Evolutionary conservation across 2,113 vertebrate genomes (phyloP), one percentile per base, ranked within the genome.

Genomic region (Gobiocypris rarus): DNA sequence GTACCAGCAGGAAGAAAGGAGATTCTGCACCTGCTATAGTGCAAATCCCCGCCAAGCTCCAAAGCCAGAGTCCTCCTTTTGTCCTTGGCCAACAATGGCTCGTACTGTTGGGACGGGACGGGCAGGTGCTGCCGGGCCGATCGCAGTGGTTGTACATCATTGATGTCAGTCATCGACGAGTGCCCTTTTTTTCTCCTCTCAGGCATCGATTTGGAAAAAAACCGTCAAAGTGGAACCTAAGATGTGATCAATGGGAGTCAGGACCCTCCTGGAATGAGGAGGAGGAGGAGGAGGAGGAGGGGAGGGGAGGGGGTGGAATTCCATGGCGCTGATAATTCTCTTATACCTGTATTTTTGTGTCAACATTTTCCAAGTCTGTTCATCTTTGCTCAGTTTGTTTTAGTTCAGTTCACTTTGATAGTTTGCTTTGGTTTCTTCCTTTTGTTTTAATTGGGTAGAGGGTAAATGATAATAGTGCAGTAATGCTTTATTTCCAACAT

Each of bases 141-240:
- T 84, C 89, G 65, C 76, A 83, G 48, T 52, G 85, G 86, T 87
- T 89, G 83, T 89, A 87, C 87, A 87, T 89, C 87, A 90, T 87
- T 84, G 82, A 83, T 88, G 89, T 90, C 86, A 86, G 86, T 86
- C 89, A 90, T 90, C 38, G 86, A 90, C 63, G 61, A 79, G 82
- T 38, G 56, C 50, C 71, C 83, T 84, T 86, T 50, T 74, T 63
- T 84, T 85, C 87, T 87, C 80, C 83, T 83, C 87, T 83, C 34
- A 77, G 63, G 76, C 74, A 90, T 90, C 71, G 89, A 90, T 89
- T 82, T 71, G 63, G 83, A 86, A 87, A 86, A 87, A 38, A 86
- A 84, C 81, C 31, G 67, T 87, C 87, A 85, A 83, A 77, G 76
- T 79, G 73, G 83, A 86, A 71, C 86, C 84, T 52, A 81, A 86